Evolutionary conservation across 2,113 vertebrate genomes (phyloP).

Genomic region (Glaucidium brasilianum): DNA sequence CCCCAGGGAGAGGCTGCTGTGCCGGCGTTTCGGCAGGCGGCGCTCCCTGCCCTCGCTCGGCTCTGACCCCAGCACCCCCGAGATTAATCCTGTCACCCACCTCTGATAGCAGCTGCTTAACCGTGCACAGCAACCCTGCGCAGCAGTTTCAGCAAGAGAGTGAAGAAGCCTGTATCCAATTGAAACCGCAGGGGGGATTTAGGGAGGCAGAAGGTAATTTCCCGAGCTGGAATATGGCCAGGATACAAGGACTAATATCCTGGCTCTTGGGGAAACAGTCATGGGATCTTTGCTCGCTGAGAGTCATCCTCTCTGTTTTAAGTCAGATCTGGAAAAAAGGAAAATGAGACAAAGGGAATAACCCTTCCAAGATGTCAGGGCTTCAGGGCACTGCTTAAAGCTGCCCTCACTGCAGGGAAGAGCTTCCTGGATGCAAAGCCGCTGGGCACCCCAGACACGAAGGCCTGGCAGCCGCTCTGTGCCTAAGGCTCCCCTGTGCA

Average conservation of each 20-base stretch:
- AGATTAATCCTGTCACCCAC: constrained; percentile 37
- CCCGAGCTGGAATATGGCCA: constrained; percentile 67
- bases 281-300: constrained; percentile 45
- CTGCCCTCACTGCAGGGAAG: background rate
- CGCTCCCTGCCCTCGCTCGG: background rate
- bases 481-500: background rate
- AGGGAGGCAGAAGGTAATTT: constrained; percentile 74
- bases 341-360: constrained; percentile 34
- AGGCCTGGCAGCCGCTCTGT: background rate
- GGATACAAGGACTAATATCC: constrained; percentile 59
- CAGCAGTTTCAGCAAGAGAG: constrained; percentile 45
- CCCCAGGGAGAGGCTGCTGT: fast-evolving
- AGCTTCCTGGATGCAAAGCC: background rate
- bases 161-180: constrained; percentile 45
- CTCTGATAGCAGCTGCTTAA: constrained; percentile 63
- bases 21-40: background rate
- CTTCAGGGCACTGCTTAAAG: background rate
- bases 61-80: background rate
- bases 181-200: constrained; percentile 65
- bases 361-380: background rate
- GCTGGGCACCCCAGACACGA: background rate
- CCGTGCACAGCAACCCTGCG: constrained; percentile 25
- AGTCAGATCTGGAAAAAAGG: constrained; percentile 12
- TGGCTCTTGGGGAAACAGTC: constrained; percentile 55
- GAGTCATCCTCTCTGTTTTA: constrained; percentile 30